Evolutionary conservation across 2,888 invertebrate genomes (phyloP).

Genomic region (Halocaridina rubra): DNA sequence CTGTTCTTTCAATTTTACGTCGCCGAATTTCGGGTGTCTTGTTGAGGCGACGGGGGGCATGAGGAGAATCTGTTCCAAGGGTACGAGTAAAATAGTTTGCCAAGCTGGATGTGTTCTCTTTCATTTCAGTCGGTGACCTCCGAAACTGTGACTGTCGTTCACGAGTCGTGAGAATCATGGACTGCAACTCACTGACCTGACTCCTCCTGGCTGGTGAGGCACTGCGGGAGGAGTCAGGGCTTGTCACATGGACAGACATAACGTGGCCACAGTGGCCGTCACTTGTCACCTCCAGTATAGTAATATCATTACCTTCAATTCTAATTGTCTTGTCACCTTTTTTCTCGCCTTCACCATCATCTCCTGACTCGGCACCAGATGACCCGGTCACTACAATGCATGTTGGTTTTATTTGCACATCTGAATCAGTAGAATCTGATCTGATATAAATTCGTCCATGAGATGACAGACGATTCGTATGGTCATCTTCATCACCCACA

Average conservation of each 20-base stretch:
- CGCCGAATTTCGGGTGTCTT: slow-evolving; percentile 61
- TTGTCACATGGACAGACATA: slow-evolving; percentile 63
- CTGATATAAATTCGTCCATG: slow-evolving; percentile 63
- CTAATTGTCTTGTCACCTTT: slow-evolving; percentile 20
- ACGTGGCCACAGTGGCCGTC: slow-evolving; percentile 59
- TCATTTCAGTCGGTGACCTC: slow-evolving; percentile 49
- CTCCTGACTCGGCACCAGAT: slow-evolving; percentile 60
- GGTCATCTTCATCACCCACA: slow-evolving; percentile 61
- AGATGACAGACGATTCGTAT: slow-evolving; percentile 40
- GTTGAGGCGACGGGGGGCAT: slow-evolving; percentile 56
- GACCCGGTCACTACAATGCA: slow-evolving; percentile 63
- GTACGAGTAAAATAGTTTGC: slow-evolving; percentile 63
- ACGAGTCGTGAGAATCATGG: slow-evolving; percentile 54
- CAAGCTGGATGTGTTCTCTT: slow-evolving; percentile 53
- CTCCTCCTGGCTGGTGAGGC: slow-evolving; percentile 58
- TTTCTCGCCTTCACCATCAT: slow-evolving; percentile 50
- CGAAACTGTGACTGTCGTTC: slow-evolving; percentile 60
- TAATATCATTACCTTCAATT: slow-evolving; percentile 58
- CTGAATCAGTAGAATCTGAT: slow-evolving; percentile 62
- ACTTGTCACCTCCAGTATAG: slow-evolving; percentile 61
- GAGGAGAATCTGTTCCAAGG: slow-evolving; percentile 60
- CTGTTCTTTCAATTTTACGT: slow-evolving; percentile 49
- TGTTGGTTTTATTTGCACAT: slow-evolving; percentile 63
- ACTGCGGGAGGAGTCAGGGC: slow-evolving; percentile 62
- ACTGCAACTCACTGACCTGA: slow-evolving; percentile 58